phyloP scores from a whole-genome alignment of 2,113 vertebrate genomes.

The Illadopsis cleaveri region DNA sequence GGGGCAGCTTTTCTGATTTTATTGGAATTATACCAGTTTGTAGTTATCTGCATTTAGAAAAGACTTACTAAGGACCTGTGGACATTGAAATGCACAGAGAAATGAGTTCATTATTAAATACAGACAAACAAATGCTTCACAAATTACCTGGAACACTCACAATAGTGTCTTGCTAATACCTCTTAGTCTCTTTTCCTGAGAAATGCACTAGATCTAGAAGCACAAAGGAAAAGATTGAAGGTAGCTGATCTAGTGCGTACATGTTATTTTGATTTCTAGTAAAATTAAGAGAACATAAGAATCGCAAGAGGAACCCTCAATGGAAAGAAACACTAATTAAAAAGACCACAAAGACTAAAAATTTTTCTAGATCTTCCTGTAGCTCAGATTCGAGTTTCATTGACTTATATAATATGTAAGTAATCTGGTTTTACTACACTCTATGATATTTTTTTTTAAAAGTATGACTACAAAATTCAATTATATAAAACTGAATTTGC shows the following conservation, averaged over 20 bases:
- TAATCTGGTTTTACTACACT: not conserved
- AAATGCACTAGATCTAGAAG: not conserved
- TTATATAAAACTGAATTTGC: not conserved
- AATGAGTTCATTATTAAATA: not conserved
- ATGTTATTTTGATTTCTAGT: not conserved
- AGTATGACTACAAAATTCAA: not conserved
- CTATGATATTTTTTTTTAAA: rapidly evolving
- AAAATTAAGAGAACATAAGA: not conserved
- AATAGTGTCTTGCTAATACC: not conserved
- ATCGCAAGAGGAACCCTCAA: not conserved
- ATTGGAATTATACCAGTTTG: not conserved
- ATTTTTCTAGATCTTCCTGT: not conserved
- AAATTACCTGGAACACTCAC: not conserved
- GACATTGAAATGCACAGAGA: not conserved
- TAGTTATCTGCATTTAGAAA: not conserved
- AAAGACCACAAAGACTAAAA: not conserved
- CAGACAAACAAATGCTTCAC: not conserved
- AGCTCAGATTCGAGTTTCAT: not conserved
- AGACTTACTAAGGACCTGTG: not conserved
- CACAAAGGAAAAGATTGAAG: not conserved
- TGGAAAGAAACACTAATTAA: not conserved
- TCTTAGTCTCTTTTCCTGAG: not conserved
- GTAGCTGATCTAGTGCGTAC: not conserved
- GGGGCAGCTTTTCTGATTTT: not conserved
- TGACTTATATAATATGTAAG: not conserved